A percentile compares a stretch with the other conserved stretches of the same genome.
Evolutionary conservation across 2,113 vertebrate genomes (phyloP).

Genomic region (Mirza zaza): DNA sequence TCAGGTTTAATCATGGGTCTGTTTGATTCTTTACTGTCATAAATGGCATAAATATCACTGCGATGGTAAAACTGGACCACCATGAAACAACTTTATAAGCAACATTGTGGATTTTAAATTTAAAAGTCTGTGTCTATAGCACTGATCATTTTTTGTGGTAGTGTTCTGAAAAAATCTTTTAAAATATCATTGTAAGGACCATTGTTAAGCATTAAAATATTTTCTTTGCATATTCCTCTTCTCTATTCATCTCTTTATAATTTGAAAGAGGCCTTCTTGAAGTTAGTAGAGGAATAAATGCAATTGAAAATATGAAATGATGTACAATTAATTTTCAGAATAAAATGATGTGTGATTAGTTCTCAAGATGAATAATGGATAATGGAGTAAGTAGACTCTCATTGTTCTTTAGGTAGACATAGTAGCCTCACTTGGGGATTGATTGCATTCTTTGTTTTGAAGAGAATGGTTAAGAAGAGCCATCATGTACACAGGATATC

Average conservation of each 20-base stretch:
- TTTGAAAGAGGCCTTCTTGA: background rate
- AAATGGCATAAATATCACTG: background rate
- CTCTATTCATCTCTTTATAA: background rate
- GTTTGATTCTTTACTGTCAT: background rate
- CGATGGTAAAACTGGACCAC: background rate
- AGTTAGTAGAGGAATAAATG: background rate
- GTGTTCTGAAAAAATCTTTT: background rate
- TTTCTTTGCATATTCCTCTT: background rate
- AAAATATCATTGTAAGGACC: background rate
- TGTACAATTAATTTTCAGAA: background rate
- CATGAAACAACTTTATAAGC: background rate
- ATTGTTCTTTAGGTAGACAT: background rate
- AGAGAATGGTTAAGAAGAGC: background rate
- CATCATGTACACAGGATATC: background rate
- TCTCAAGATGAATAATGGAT: background rate
- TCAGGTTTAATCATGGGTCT: background rate
- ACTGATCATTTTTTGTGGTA: background rate
- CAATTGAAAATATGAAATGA: background rate
- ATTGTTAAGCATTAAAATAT: background rate
- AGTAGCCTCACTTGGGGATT: background rate
- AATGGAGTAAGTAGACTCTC: background rate
- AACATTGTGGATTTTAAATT: background rate
- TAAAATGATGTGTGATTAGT: background rate
- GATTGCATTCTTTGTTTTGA: background rate
- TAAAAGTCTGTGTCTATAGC: background rate